phyloP scores from a whole-genome alignment of 2,113 vertebrate species.

The Cyanocitta stelleri region DNA sequence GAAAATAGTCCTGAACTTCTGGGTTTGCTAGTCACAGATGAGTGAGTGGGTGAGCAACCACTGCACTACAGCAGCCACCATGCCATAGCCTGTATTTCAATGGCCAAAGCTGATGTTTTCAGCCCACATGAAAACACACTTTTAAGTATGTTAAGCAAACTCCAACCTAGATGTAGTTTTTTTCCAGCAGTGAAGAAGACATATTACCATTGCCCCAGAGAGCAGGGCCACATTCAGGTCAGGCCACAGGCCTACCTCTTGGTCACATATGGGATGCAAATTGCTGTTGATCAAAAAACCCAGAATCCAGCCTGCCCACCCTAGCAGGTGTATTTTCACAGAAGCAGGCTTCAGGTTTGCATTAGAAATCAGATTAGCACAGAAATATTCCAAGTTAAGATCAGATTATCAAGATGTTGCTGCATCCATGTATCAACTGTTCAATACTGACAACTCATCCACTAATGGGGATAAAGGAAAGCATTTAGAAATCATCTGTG shows the following conservation, averaged over 20 bases:
- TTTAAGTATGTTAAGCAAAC: neutral
- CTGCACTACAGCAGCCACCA: neutral
- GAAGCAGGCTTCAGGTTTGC: neutral
- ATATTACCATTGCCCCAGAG: neutral
- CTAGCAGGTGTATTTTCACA: neutral
- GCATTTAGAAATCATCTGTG: neutral
- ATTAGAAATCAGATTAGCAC: neutral
- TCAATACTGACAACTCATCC: neutral
- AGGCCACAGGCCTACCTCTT: neutral
- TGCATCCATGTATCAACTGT: neutral
- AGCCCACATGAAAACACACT: neutral
- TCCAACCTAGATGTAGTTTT: neutral
- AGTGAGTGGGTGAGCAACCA: neutral
- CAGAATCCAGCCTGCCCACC: neutral
- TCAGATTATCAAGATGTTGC: neutral
- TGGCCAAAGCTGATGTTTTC: neutral
- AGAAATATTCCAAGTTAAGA: neutral
- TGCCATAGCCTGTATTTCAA: neutral
- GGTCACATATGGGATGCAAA: neutral
- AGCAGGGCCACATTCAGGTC: neutral
- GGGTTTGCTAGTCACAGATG: neutral
- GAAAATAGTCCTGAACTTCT: constrained; percentile 8
- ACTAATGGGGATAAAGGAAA: neutral
- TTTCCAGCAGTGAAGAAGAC: neutral
- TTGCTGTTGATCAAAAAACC: neutral